phyloP scores from a whole-genome alignment of 2,113 vertebrate genomes.

The Sebastes fasciatus region DNA sequence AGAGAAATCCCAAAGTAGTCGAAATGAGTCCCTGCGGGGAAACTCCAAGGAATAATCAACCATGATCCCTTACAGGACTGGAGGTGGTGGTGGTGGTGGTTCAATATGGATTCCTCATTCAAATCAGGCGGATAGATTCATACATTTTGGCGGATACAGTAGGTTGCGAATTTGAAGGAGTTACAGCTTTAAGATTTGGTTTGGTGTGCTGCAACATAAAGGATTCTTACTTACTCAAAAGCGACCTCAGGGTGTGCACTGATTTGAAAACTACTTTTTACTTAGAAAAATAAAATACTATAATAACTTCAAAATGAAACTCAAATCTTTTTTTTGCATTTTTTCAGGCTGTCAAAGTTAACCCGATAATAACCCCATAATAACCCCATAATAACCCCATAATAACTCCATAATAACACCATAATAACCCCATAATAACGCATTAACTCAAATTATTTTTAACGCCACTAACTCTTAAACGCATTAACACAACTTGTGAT shows the following conservation, averaged over 20 bases:
- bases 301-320: not conserved
- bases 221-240: not conserved
- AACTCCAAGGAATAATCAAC: slow-evolving; percentile 30
- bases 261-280: not conserved
- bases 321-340: not conserved
- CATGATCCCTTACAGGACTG: slow-evolving; percentile 11
- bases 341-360: too few species aligned
- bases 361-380: too few species aligned
- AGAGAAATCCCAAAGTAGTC: slow-evolving; percentile 54
- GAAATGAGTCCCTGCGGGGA: slow-evolving; percentile 50
- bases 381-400: too few species aligned
- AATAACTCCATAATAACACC: too few species aligned
- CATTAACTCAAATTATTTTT: too few species aligned
- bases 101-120: not conserved
- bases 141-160: not conserved
- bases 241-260: not conserved
- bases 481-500: too few species aligned
- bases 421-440: too few species aligned
- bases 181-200: not conserved
- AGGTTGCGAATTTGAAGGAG: not conserved
- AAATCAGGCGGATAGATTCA: not conserved
- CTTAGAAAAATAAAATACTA: not conserved
- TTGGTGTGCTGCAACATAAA: not conserved
- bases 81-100: not conserved
- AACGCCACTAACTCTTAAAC: too few species aligned